Evolutionary conservation across 37 sponge, comb jelly and placozoan genomes (phyloP), one percentile per base, ranked within the genome.

Genomic region (Hexactinellida sp.): DNA sequence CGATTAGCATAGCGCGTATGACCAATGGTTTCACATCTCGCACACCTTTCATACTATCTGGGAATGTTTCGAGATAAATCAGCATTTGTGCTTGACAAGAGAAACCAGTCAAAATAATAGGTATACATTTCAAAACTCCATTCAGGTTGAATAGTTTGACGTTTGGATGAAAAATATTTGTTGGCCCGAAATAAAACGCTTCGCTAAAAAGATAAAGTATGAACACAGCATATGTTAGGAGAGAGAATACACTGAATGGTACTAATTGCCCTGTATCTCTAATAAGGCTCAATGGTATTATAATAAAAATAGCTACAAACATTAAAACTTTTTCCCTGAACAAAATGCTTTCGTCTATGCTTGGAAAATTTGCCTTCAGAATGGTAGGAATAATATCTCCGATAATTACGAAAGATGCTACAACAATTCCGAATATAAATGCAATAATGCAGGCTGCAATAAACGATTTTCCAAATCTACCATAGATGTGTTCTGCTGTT

Each of bases 11-110:
- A 5, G 76, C 76, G 3, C 76, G 32, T n/a, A 63, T n/a, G 3
- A 63, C 76, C 34, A 63, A 63, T 10, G 76, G 76, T 63, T 63
- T 63, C 1, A 63, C 76, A 7, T 28, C 76, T 32, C 30, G 25
- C 13, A 63, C 76, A 28, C 76, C 76, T 63, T 63, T 63, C 76
- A 63, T 63, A 23, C 28, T 63, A 63, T 63, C 76, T 63, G 76
- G 76, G 13, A 63, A 63, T 23, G 76, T 63, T 63, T 63, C 76
- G 28, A 63, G 30, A 23, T 63, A 63, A 21, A 63, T 63, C 28
- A 63, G 34, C 30, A 63, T n/a, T 63, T 63, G 76, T 28, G 76
- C 25, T 63, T 63, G 76, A 63, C 76, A 63, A 7, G 76, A 63
- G 34, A 63, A 63, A 63, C 76, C 76, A 1, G 76, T 63, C 34